Evolutionary conservation across 2,888 invertebrate species (phyloP), one percentile per base, ranked within the genome.

Genomic region (Dasysyrphus albostriatus): DNA sequence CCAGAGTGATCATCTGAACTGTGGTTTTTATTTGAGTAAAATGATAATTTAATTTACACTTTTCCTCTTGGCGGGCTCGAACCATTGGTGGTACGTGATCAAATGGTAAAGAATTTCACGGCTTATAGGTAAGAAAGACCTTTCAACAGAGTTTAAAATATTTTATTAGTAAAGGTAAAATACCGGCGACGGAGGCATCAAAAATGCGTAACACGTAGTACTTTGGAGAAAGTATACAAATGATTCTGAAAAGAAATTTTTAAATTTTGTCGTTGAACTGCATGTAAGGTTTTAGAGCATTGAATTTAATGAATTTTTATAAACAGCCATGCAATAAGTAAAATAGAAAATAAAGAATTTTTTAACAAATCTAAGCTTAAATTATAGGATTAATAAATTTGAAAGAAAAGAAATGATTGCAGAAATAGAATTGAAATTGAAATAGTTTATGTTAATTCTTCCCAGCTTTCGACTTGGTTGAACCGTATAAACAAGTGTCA

Each of bases 21-120:
- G 37, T 32, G 47, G 12, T 76, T 75, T 82, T 77, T 72, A 77
- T 61, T 24, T 81, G 39, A 73, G 65, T 69, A 73, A 73, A 84
- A 85, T 77, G 76, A 77, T 81, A 77, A 85, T 85, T 85, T 63
- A 76, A 85, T 85, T 81, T 73, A 81, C 76, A 85, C 80, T 77
- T 85, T 85, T 73, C 67, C 80, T 72, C 8, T 16, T 72, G 42
- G 56, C 7, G 63, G 70, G 63, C 39, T 39, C 6, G 29, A 29
- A 42, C n/a, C 32, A 29, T 32, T 29, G 44, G 16, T 47, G 63
- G 47, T n/a, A 77, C 84, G 81, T 85, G 84, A 81, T 77, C 61
- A 81, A 85, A 77, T 67, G 54, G 39, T 10, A 61, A 67, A 59
- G 67, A 84, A 76, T 77, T 76, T 58, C 54, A 51, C 72, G 79